phyloP scores from a whole-genome alignment of 2,888 invertebrate species.

The Pachliopta kotzebuea region DNA sequence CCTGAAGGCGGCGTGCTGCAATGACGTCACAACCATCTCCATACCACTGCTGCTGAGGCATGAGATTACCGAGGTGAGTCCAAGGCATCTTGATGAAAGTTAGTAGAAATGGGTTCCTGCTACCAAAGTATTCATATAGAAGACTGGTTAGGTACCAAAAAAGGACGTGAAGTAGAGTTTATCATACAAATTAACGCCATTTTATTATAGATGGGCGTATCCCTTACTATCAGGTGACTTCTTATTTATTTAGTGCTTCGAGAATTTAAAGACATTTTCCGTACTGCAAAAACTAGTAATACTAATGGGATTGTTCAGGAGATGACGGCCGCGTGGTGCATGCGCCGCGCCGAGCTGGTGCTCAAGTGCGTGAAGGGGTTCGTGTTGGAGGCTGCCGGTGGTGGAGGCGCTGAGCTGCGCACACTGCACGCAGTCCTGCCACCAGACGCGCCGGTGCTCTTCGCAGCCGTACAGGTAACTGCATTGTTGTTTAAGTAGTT shows the following conservation, averaged over 20 bases:
- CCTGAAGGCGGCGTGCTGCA: conserved; percentile 95
- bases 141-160: too few species aligned
- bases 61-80: conserved; percentile 93
- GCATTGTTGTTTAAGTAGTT: too few species aligned
- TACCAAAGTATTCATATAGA: too few species aligned
- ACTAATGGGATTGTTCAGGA: conserved; percentile 73
- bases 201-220: too few species aligned
- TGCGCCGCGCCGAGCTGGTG: conserved; percentile 96
- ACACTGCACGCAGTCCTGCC: conserved; percentile 80
- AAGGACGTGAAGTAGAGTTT: too few species aligned
- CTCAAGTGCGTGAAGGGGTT: conserved; percentile 99
- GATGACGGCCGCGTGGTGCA: conserved; percentile 98
- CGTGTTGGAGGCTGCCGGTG: conserved; percentile 98
- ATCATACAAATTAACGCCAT: too few species aligned
- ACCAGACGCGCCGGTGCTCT: conserved; percentile 38
- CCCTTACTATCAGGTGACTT: too few species aligned
- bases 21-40: conserved; percentile 95
- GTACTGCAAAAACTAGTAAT: not conserved
- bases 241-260: too few species aligned
- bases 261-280: not conserved
- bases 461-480: conserved; percentile 41
- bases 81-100: not conserved
- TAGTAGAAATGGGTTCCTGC: too few species aligned
- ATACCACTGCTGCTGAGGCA: conserved; percentile 96
- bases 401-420: conserved; percentile 94